Evolutionary conservation across 2,888 invertebrate species (phyloP).

Genomic region (Odontomyia ornata): DNA sequence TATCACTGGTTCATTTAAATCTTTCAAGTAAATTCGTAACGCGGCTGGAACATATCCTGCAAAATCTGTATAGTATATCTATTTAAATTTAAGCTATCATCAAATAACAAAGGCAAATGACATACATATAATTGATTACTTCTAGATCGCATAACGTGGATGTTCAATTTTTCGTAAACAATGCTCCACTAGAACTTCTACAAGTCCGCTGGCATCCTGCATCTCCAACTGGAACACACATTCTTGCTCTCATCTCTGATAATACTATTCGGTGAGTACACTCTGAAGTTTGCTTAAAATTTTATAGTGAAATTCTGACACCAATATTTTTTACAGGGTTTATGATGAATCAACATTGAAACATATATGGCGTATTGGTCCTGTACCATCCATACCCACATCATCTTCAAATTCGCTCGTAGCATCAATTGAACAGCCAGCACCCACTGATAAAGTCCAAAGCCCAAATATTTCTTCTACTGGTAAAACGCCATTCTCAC

Average conservation of each 20-base stretch:
- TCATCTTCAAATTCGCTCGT: conserved; percentile 53
- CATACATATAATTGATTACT: no score
- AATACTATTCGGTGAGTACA: conserved; percentile 79
- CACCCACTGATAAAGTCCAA: conserved; percentile 37
- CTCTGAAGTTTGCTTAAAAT: neutral
- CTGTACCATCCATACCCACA: conserved; percentile 52
- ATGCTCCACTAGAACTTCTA: conserved; percentile 74
- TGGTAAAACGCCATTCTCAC: conserved; percentile 8
- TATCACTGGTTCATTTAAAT: no score
- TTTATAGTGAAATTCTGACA: neutral
- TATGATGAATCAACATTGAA: conserved; percentile 63
- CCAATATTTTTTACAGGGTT: conserved; percentile 55
- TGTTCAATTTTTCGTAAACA: conserved; percentile 75
- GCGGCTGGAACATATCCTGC: no score
- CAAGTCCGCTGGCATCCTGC: conserved; percentile 89
- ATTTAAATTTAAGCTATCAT: no score
- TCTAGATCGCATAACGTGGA: conserved; percentile 76
- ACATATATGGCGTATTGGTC: conserved; percentile 67
- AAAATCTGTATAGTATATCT: no score
- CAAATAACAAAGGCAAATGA: no score
- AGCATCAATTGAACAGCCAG: conserved; percentile 55
- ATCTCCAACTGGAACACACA: conserved; percentile 77
- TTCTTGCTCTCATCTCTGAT: conserved; percentile 84
- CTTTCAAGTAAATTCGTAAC: no score
- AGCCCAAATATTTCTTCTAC: neutral